Base-by-base conservation (phyloP, 2,113 vertebrate species). In the Microcebus griseorufus region DNA sequence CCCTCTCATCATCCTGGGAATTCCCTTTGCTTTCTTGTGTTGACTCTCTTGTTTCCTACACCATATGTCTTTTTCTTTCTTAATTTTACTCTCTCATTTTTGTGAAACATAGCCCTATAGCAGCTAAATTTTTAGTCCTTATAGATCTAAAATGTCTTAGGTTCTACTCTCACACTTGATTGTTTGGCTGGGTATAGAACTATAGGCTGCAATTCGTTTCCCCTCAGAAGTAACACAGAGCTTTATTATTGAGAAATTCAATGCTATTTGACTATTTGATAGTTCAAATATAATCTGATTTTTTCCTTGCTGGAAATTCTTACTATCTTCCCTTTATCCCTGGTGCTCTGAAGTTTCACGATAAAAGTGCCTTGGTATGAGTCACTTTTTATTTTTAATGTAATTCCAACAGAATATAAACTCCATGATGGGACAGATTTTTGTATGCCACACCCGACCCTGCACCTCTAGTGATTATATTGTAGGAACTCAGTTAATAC, bases 261-360 rank as follows among this genome's bases (percentile, higher is more conserved):
- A 42, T 42, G 25, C 13, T 51, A 39, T 37, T 5, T 65, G 55
- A 97, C 29, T 73, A 9, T 64, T 64, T 42, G 6, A 92, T 48
- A 1, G 29, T 93, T 84, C 84, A 93, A 84, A 67, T 79, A n/a
- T 76, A 83, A 83, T 18, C 25, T 37, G 45, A 39, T 83, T 84
- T 91, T 87, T 48, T 72, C 53, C 14, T 60, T 20, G 72, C 25
- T 64, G 42, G 17, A 42, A 55, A 83, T 18, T 67, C 55, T 55
- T 39, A 85, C 27, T 48, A 64, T 62, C 27, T 78, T 65, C 22
- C 18, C 23, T 87, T 95, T 55, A 88, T 78, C 4, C 34, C 45
- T 34, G 7, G 9, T 84, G n/a, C 90, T 94, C 64, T 96, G 64
- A 91, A 90, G 90, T 65, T 83, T 87, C 51, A 69, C 29, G 72